Evolutionary conservation across 2,113 vertebrate species (phyloP).

Genomic region (Scopus umbretta): DNA sequence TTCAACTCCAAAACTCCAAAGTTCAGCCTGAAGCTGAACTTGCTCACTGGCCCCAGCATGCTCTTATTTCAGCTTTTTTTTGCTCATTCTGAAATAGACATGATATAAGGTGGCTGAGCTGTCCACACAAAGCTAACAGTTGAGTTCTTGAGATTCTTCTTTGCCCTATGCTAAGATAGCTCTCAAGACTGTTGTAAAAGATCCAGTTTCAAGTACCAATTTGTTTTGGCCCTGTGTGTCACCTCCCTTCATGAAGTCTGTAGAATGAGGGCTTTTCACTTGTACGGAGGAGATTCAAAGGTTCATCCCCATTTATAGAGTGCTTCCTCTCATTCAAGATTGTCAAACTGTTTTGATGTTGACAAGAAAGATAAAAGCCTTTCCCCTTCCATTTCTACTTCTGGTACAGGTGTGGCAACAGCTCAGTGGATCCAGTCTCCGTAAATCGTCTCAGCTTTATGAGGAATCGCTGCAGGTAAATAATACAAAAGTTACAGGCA

Average conservation of each 20-base stretch:
- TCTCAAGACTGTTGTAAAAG: neutral
- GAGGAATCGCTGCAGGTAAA: slow-evolving; percentile 89
- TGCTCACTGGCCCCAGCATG: neutral
- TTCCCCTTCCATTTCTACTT: neutral
- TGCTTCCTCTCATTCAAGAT: neutral
- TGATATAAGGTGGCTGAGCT: neutral
- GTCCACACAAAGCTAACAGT: neutral
- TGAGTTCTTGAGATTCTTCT: neutral
- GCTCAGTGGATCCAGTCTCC: slow-evolving; percentile 81
- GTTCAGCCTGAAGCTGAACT: neutral
- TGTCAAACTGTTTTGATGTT: rapidly evolving
- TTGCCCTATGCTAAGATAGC: neutral
- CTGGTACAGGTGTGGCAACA: slow-evolving; percentile 80
- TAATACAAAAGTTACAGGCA: rapidly evolving
- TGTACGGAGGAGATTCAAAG: neutral
- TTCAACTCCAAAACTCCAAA: too few species aligned
- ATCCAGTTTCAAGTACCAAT: neutral
- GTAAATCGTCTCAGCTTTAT: slow-evolving; percentile 90
- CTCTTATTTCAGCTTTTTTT: neutral
- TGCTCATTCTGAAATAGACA: rapidly evolving
- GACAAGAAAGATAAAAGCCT: neutral
- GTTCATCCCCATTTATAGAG: neutral
- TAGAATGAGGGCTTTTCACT: neutral
- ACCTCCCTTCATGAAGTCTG: neutral
- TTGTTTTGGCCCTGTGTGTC: rapidly evolving